Evolutionary conservation across 2,888 invertebrate species (phyloP), one percentile per base, ranked within the genome.

Genomic region (Zeuzera pyrina): DNA sequence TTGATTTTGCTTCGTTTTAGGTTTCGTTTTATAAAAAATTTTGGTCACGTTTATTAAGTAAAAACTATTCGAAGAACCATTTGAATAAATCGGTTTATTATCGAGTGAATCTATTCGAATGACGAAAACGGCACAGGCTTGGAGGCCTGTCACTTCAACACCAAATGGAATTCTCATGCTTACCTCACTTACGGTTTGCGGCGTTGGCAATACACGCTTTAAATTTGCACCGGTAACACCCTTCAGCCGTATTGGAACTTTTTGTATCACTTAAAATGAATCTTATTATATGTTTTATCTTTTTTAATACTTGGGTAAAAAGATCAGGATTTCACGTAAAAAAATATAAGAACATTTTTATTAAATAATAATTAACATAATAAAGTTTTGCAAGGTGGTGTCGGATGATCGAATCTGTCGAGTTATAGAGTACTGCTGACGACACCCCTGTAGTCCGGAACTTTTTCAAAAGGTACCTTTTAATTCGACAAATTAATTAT

Each of bases 81-180:
- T n/a, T n/a, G n/a, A n/a, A n/a, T n/a, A n/a, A n/a, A n/a, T n/a
- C n/a, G n/a, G n/a, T n/a, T n/a, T n/a, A n/a, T n/a, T n/a, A n/a
- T n/a, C n/a, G n/a, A n/a, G n/a, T n/a, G n/a, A n/a, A n/a, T n/a
- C n/a, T n/a, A n/a, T n/a, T n/a, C n/a, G n/a, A n/a, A n/a, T n/a
- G n/a, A n/a, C n/a, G n/a, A n/a, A n/a, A n/a, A n/a, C n/a, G n/a
- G n/a, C n/a, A n/a, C n/a, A n/a, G n/a, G n/a, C n/a, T n/a, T n/a
- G n/a, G n/a, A n/a, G n/a, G n/a, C 68, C 62, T 65, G 67, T 72
- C 69, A 63, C 65, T 65, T 57, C 58, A 59, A 61, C 57, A 59
- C 50, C 73, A 65, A 81, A 81, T 81, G 79, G 78, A 77, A 71
- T 77, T 78, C 72, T 71, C 78, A 66, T 81, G 79, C 79, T 79